These are phyloP conservation scores for Trematocara marginatum DNA, from an alignment of 2,113 vertebrate genomes.

Conservation along the genomic window DNA sequence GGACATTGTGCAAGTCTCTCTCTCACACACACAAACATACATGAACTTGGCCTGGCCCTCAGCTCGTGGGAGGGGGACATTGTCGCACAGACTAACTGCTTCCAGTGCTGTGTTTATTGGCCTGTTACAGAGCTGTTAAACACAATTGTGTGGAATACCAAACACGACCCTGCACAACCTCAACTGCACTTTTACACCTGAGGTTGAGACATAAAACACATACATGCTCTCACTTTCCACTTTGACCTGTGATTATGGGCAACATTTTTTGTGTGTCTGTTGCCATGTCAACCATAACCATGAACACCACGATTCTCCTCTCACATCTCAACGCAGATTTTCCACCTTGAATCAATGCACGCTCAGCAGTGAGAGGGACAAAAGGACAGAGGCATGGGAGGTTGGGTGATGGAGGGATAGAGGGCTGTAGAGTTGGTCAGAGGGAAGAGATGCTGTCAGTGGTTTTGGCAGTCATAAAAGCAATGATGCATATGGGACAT, in stretches of 20 bases:
- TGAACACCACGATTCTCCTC: not conserved
- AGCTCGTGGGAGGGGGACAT: constrained; percentile 21
- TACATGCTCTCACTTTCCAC: not conserved
- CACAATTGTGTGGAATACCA: constrained; percentile 56
- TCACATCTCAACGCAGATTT: not conserved
- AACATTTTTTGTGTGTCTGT: not conserved
- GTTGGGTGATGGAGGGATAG: not conserved
- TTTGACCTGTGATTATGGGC: not conserved
- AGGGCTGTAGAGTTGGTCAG: not conserved
- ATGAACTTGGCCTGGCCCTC: constrained; percentile 20
- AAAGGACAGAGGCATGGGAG: not conserved
- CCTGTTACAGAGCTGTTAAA: constrained; percentile 61
- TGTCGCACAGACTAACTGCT: constrained; percentile 43
- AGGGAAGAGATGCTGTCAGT: constrained; percentile 30
- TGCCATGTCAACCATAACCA: not conserved
- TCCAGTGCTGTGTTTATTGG: constrained; percentile 60
- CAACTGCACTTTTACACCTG: constrained; percentile 47
- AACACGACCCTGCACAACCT: constrained; percentile 47
- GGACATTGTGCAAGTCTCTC: constrained; percentile 20
- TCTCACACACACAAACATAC: not conserved
- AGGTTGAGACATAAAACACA: constrained; percentile 38
- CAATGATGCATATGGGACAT: constrained; percentile 28
- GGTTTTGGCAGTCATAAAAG: constrained; percentile 34
- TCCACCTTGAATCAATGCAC: constrained; percentile 35
- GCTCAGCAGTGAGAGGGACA: not conserved